Percentiles rank a stretch among this genome's conserved stretches.
These are phyloP conservation scores for Aurelia coerulea DNA, from an alignment of 30 jellyfish, hydroid and myxozoan genomes.

Conservation along the genomic window DNA sequence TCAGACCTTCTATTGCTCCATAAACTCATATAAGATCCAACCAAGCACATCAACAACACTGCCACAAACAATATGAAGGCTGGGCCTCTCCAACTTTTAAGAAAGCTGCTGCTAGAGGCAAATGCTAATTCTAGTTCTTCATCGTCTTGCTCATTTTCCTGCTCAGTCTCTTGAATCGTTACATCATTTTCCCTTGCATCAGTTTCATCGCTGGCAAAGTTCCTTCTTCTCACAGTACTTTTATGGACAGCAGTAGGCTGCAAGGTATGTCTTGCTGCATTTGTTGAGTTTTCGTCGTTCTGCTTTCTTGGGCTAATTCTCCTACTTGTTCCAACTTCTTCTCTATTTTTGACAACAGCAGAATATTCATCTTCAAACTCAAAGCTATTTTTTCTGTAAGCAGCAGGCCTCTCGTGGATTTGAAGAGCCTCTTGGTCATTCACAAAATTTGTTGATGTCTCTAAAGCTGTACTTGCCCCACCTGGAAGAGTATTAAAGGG, in stretches of 20 bases:
- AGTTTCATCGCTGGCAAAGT: background rate
- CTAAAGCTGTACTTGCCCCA: conserved; percentile 4
- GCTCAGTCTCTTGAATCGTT: background rate
- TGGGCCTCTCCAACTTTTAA: conserved; percentile 41
- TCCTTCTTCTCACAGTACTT: background rate
- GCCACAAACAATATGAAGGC: conserved; percentile 15
- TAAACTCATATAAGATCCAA: conserved; percentile 54
- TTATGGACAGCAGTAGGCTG: background rate
- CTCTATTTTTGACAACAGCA: background rate
- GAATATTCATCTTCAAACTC: conserved; percentile 35
- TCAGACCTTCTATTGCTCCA: conserved; percentile 47
- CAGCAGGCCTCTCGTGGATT: background rate
- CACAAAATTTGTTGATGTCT: background rate
- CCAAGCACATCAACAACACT: conserved; percentile 45
- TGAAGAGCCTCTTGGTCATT: background rate
- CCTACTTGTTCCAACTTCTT: background rate
- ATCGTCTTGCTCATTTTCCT: conserved; percentile 57
- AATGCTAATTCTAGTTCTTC: conserved; percentile 62
- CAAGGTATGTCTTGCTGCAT: background rate
- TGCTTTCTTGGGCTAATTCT: background rate
- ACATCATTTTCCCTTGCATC: conserved; percentile 6
- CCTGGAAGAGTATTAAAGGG: conserved; percentile 29
- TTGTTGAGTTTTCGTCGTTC: background rate
- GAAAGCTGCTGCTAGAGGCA: conserved; percentile 19
- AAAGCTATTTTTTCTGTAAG: conserved; percentile 53